Base-by-base conservation (phyloP, 2,113 vertebrate genomes). In the Tringa solitaria region DNA sequence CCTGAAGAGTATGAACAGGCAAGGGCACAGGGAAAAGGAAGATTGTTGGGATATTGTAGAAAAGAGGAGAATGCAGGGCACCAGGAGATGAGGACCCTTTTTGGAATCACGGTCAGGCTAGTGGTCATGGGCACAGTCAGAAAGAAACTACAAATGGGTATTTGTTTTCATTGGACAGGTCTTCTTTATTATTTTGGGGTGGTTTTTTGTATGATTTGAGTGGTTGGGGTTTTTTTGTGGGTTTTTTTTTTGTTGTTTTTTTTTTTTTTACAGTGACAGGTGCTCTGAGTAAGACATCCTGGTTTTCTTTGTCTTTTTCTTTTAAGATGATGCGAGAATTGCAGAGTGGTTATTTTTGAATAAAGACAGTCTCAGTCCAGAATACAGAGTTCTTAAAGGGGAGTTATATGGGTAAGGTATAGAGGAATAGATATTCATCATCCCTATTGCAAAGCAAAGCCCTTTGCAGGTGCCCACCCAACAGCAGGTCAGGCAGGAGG, bases 41-140 rank as follows among this genome's bases (percentile, higher is more conserved):
- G 33, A 22, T 32, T 1, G 0, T 12, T 20, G 23, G 27, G 33
- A 12, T 27, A 5, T 10, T 30, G 26, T 4, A 41, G n/a, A 35
- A 50, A 75, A 56, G 32, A 81, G 30, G 26, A 60, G 20, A 80
- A 22, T 28, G 35, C 5, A 30, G 48, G 57, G 24, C 39, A 85
- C 5, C 4, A 35, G n/a, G 24, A 46, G 53, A 14, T 32, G 13
- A 32, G 37, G 19, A 61, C 2, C 5, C 1, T 6, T 51, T 50
- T 11, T 10, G 79, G 45, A 73, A 75, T 30, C 30, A 15, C 10
- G 13, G 27, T 35, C n/a, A 82, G 35, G 8, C 7, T 53, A 24
- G 26, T 2, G 3, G 10, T 65, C 28, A 37, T 54, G 59, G 35
- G 8, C 17, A 35, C 12, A 0, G 3, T 23, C 16, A 82, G 75